phyloP scores from a whole-genome alignment of 1,140 invertebrate genomes.

The Diorhabda sublineata region DNA sequence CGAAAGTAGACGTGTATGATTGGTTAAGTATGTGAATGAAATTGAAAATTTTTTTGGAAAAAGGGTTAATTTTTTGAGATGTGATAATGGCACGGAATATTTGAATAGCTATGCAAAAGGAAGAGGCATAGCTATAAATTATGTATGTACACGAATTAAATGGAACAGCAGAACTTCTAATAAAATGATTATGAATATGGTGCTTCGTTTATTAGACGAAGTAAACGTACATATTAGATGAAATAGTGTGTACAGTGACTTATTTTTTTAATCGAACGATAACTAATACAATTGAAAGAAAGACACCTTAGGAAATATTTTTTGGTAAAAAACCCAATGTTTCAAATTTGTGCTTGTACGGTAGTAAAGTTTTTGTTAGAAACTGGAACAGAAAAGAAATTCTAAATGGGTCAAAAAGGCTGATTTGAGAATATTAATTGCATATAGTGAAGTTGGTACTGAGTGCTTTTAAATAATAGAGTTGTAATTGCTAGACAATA shows the following conservation, averaged over 20 bases:
- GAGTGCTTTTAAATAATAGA: background rate
- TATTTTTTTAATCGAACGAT: constrained; percentile 33
- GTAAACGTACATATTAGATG: too few relatives aligned
- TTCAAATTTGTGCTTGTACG: constrained; percentile 8
- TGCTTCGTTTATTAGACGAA: too few relatives aligned
- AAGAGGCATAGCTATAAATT: too few relatives aligned
- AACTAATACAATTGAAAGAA: too few relatives aligned
- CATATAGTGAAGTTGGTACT: background rate
- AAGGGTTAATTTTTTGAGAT: too few relatives aligned
- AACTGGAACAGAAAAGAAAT: constrained; percentile 9
- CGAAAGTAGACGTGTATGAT: too few relatives aligned
- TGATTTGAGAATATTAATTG: constrained; percentile 11
- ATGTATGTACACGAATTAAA: too few relatives aligned
- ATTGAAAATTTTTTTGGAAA: constrained; percentile 23
- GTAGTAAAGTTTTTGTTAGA: background rate
- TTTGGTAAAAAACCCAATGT: too few relatives aligned
- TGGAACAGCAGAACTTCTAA: too few relatives aligned
- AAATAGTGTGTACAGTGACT: background rate
- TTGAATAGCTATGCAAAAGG: too few relatives aligned
- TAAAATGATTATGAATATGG: background rate
- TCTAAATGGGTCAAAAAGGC: constrained; percentile 19
- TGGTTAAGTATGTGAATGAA: background rate
- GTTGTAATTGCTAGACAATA: background rate
- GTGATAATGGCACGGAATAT: too few relatives aligned
- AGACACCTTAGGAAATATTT: too few relatives aligned